Percentiles rank a stretch among this genome's conserved stretches.
Conservation (phyloP, 2,888 invertebrate species). For the Ligdia adustata region DNA sequence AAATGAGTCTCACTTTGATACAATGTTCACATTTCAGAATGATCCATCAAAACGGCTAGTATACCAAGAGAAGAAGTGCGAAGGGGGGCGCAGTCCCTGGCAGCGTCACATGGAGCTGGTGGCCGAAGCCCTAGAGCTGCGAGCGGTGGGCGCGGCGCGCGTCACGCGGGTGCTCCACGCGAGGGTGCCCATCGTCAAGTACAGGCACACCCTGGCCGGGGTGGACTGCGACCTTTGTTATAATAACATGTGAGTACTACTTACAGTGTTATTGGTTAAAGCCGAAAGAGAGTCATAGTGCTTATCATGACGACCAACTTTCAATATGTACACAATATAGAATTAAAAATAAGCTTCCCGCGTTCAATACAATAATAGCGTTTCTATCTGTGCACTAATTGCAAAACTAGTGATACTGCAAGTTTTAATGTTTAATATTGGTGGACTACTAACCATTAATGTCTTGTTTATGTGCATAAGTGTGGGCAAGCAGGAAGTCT, state of each 20-base stretch:
- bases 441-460: too few species aligned
- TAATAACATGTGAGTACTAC: constrained; percentile 90
- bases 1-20: background rate
- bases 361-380: too few species aligned
- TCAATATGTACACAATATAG: too few species aligned
- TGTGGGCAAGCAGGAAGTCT: too few species aligned
- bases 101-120: constrained; percentile 90
- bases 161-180: constrained; percentile 75
- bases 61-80: constrained; percentile 63
- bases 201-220: constrained; percentile 88
- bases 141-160: constrained; percentile 86
- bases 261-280: too few species aligned
- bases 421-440: too few species aligned
- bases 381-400: too few species aligned
- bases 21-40: constrained; percentile 40
- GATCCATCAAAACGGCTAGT: constrained; percentile 55
- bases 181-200: constrained; percentile 95
- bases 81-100: constrained; percentile 83
- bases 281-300: too few species aligned
- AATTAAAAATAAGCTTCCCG: too few species aligned
- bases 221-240: constrained; percentile 94
- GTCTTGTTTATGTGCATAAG: too few species aligned
- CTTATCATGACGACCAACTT: too few species aligned
- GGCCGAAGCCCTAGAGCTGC: constrained; percentile 88
- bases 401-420: too few species aligned